A percentile compares a stretch with the other conserved stretches of the same genome.
These are phyloP conservation scores for Globodera rostochiensis DNA, from an alignment of 1,140 invertebrate species.

Conservation along the genomic window DNA sequence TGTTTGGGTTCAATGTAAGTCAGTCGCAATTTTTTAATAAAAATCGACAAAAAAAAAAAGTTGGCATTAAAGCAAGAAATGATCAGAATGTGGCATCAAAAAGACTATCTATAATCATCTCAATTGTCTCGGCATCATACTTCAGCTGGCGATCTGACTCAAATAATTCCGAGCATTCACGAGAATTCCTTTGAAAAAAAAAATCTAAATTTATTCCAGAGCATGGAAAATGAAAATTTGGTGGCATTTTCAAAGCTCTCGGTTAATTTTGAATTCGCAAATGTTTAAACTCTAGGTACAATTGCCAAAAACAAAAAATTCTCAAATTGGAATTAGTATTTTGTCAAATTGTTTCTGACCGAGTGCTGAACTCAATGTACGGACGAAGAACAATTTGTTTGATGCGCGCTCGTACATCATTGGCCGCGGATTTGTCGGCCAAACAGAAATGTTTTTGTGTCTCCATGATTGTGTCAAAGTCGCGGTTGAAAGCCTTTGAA, in stretches of 20 bases:
- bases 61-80: too few relatives aligned
- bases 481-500: constrained; percentile 51
- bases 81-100: constrained; percentile 53
- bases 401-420: constrained; percentile 41
- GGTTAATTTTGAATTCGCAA: too few relatives aligned
- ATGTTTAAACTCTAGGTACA: too few relatives aligned
- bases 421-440: constrained; percentile 36
- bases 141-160: constrained; percentile 47
- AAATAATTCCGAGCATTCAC: constrained; percentile 26
- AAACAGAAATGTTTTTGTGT: constrained; percentile 51
- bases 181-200: constrained; percentile 28
- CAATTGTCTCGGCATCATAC: constrained; percentile 52
- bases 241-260: too few relatives aligned
- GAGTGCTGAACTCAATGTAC: constrained; percentile 48
- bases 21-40: too few relatives aligned
- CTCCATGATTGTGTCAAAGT: constrained; percentile 51
- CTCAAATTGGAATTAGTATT: too few relatives aligned
- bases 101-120: constrained; percentile 52
- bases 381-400: constrained; percentile 49
- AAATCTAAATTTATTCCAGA: not conserved
- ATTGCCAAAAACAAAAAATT: too few relatives aligned
- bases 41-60: too few relatives aligned
- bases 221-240: too few relatives aligned
- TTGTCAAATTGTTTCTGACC: constrained; percentile 29
- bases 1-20: too few relatives aligned